Evolutionary conservation across 2,113 vertebrate genomes (phyloP).

Genomic region (Zapus hudsonius): DNA sequence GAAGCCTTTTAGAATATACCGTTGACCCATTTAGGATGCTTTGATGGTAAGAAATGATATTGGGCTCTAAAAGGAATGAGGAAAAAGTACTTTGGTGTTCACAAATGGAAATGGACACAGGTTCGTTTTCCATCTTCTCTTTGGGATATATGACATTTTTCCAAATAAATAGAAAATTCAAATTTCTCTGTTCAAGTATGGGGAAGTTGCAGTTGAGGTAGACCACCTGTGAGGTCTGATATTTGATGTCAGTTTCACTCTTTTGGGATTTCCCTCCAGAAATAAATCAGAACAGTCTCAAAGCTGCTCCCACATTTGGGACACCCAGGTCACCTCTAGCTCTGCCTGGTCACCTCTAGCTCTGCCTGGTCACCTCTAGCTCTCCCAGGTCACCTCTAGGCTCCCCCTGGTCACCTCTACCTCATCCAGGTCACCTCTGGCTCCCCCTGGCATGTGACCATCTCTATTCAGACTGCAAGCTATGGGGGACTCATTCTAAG

Average conservation of each 20-base stretch:
- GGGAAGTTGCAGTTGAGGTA: slow-evolving; percentile 26
- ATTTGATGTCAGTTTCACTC: slow-evolving; percentile 7
- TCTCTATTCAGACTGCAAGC: neutral
- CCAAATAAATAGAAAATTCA: slow-evolving; percentile 31
- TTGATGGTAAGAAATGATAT: neutral
- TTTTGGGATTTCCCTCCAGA: slow-evolving; percentile 48
- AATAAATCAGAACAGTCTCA: neutral
- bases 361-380: neutral
- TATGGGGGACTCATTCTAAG: neutral
- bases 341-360: neutral
- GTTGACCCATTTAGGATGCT: neutral
- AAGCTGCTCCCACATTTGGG: slow-evolving; percentile 24
- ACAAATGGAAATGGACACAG: neutral
- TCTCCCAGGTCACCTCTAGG: neutral
- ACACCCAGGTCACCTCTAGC: neutral
- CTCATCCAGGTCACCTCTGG: too few species aligned
- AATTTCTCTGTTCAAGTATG: slow-evolving; percentile 19
- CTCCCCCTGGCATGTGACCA: neutral
- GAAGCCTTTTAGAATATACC: neutral
- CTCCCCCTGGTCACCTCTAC: too few species aligned
- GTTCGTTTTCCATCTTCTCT: neutral
- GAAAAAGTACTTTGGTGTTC: neutral
- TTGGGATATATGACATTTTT: neutral
- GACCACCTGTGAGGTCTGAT: slow-evolving; percentile 32
- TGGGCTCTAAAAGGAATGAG: neutral